phyloP scores from a whole-genome alignment of 1,140 invertebrate species.

The Aphelenchoides besseyi region DNA sequence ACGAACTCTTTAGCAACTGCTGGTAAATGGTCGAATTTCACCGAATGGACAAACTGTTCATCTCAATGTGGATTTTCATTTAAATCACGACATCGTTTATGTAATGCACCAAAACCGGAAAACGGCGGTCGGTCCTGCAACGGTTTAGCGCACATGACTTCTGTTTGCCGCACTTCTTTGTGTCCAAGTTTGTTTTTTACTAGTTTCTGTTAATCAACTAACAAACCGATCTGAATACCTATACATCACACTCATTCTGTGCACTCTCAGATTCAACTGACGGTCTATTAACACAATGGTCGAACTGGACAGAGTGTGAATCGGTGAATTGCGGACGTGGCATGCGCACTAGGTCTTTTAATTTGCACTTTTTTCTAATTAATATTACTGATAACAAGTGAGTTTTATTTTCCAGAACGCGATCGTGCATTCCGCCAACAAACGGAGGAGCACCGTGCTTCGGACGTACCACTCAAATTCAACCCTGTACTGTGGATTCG shows the following conservation, averaged over 20 bases:
- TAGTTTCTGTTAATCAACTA: constrained; percentile 1
- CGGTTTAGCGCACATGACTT: constrained; percentile 61
- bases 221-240: background rate
- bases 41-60: constrained; percentile 63
- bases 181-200: constrained; percentile 16
- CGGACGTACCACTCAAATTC: constrained; percentile 39
- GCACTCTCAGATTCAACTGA: constrained; percentile 40
- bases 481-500: constrained; percentile 18
- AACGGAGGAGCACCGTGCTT: constrained; percentile 42
- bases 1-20: constrained; percentile 27
- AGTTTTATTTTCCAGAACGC: constrained; percentile 29
- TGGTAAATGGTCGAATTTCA: constrained; percentile 62
- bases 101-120: constrained; percentile 75
- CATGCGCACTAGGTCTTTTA: constrained; percentile 46
- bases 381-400: too few species aligned
- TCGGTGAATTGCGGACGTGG: constrained; percentile 39
- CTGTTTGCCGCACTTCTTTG: constrained; percentile 42
- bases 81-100: constrained; percentile 66
- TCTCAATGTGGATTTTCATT: constrained; percentile 61
- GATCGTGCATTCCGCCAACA: constrained; percentile 32
- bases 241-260: background rate
- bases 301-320: constrained; percentile 44
- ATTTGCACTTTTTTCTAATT: constrained; percentile 26
- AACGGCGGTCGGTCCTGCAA: constrained; percentile 70
- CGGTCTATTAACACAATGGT: constrained; percentile 48